Evolutionary conservation across 2,113 vertebrate species (phyloP).

Genomic region (Aspiorhynchus laticeps): DNA sequence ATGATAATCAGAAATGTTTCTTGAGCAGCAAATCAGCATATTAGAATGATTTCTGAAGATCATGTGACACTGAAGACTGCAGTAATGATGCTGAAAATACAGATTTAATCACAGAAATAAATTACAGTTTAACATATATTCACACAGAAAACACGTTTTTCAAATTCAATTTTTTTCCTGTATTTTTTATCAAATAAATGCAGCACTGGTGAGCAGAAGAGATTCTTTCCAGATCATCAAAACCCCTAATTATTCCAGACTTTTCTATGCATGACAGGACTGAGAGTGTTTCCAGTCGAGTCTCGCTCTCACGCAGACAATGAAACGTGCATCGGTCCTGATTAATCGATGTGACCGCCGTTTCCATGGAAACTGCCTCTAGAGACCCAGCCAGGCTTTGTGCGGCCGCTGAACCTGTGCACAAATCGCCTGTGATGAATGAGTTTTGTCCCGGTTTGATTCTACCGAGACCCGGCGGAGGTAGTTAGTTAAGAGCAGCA

Average conservation of each 20-base stretch:
- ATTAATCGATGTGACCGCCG: constrained; percentile 46
- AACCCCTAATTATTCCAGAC: background rate
- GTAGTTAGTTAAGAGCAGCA: constrained; percentile 26
- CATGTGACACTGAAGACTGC: no score
- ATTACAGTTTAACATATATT: background rate
- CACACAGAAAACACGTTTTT: background rate
- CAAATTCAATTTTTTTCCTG: no score
- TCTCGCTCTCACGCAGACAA: background rate
- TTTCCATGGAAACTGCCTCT: constrained; percentile 31
- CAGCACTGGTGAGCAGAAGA: background rate
- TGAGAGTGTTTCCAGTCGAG: background rate
- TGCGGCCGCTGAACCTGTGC: constrained; percentile 1
- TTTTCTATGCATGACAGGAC: background rate
- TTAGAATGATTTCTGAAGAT: background rate
- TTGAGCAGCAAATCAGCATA: background rate
- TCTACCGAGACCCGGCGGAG: constrained; percentile 36
- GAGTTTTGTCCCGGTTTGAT: constrained; percentile 21
- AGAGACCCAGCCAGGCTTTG: background rate
- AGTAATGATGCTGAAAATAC: background rate
- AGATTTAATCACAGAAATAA: background rate
- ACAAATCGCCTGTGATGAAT: constrained; percentile 45
- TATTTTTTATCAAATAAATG: background rate
- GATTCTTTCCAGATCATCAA: background rate
- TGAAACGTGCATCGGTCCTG: background rate
- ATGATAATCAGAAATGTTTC: background rate